A percentile compares a stretch with the other conserved stretches of the same genome.
Conservation (phyloP, 2,797 vertebrate species). For the Bovichtus diacanthus region DNA sequence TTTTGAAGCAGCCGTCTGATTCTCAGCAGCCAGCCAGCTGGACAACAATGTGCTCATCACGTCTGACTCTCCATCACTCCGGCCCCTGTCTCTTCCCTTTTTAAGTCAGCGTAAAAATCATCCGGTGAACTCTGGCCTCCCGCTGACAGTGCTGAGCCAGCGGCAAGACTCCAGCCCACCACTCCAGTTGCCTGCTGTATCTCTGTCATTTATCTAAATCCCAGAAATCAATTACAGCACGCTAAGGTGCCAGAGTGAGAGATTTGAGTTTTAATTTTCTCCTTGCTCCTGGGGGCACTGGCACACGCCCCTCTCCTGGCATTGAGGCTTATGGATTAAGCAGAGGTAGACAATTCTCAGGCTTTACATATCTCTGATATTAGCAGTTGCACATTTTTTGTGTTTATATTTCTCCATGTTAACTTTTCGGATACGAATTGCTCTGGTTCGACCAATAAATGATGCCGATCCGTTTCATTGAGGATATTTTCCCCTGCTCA, state of each 20-base stretch:
- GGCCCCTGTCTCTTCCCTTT: constrained; percentile 21
- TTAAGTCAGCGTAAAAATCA: constrained; percentile 31
- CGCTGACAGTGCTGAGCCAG: constrained; percentile 58
- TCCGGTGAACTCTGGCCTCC: constrained; percentile 56
- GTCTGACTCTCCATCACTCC: constrained; percentile 15
- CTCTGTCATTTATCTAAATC: constrained; percentile 80
- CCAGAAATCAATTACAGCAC: constrained; percentile 74
- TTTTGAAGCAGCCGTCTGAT: constrained; percentile 15
- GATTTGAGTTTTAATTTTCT: constrained; percentile 71
- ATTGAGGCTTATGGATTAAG: constrained; percentile 58
- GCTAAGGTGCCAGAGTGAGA: constrained; percentile 52
- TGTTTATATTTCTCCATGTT: constrained; percentile 36
- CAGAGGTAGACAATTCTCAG: constrained; percentile 59
- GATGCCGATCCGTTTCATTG: background rate
- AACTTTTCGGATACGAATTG: constrained; percentile 4
- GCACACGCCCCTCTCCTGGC: constrained; percentile 45
- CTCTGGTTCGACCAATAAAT: constrained; percentile 1
- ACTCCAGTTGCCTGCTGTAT: constrained; percentile 47
- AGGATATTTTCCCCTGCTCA: background rate
- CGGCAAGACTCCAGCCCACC: constrained; percentile 32
- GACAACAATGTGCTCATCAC: constrained; percentile 35
- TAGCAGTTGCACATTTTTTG: constrained; percentile 39
- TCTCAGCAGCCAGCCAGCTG: constrained; percentile 15
- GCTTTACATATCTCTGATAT: constrained; percentile 54
- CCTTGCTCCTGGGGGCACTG: constrained; percentile 46